A percentile compares a stretch with the other conserved stretches of the same genome.
phyloP scores from a whole-genome alignment of 35 echinoderm and acorn worm species.

The Strongylocentrotus purpuratus region DNA sequence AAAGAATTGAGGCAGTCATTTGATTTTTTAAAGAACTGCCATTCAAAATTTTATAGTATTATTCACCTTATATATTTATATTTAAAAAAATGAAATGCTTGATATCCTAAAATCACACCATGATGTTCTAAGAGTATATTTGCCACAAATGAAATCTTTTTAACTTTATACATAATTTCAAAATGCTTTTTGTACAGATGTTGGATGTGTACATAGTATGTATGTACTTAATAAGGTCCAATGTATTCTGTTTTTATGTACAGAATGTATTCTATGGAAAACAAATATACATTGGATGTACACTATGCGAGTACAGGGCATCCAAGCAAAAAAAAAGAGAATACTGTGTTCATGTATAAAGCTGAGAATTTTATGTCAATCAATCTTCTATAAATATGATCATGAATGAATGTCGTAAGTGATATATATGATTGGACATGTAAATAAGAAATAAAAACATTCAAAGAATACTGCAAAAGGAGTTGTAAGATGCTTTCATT shows the following conservation, averaged over 20 bases:
- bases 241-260: not conserved
- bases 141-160: not conserved
- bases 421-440: constrained; percentile 49
- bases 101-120: not conserved
- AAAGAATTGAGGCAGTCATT: not conserved
- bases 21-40: not conserved
- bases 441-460: constrained; percentile 40
- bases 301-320: not conserved
- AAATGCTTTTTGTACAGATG: not conserved
- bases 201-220: not conserved
- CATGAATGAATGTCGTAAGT: constrained; percentile 23
- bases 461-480: not conserved
- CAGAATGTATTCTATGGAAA: constrained; percentile 11
- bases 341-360: not conserved
- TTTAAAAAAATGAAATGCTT: not conserved
- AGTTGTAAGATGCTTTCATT: not conserved
- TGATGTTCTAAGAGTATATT: not conserved
- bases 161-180: constrained; percentile 14
- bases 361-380: not conserved
- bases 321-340: not conserved
- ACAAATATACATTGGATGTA: not conserved
- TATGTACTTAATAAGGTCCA: not conserved
- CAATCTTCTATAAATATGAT: not conserved
- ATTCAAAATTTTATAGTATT: not conserved
- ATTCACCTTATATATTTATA: constrained; percentile 13